Conservation (phyloP, 2,797 vertebrate genomes). For the Channallabes apus region DNA sequence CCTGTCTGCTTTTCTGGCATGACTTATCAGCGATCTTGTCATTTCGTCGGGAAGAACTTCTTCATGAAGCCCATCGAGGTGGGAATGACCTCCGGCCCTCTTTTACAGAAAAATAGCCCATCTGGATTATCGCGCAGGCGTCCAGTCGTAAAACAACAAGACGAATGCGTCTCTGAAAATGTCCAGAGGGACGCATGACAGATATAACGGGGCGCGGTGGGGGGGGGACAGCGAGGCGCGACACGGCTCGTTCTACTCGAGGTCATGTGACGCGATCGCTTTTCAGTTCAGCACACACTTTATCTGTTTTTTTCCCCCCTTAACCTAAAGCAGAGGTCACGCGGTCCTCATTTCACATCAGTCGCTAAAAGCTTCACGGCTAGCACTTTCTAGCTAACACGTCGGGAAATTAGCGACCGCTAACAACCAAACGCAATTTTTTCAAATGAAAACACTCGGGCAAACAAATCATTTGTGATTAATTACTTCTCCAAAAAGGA, state of each 20-base stretch:
- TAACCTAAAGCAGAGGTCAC: neutral
- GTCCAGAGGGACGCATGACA: slow-evolving; percentile 51
- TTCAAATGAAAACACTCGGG: neutral
- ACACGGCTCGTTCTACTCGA: slow-evolving; percentile 54
- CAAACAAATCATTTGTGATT: neutral
- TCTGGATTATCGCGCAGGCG: slow-evolving; percentile 68
- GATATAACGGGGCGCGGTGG: neutral
- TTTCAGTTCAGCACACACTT: neutral
- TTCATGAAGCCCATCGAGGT: slow-evolving; percentile 1
- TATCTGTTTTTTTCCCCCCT: neutral
- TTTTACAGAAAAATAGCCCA: slow-evolving; percentile 53
- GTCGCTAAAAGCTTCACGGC: neutral
- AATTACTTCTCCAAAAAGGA: neutral
- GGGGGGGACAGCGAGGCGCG: slow-evolving; percentile 9
- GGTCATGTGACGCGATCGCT: neutral
- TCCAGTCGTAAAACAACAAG: slow-evolving; percentile 64
- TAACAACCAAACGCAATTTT: neutral
- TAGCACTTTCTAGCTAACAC: neutral
- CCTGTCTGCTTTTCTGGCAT: slow-evolving; percentile 17
- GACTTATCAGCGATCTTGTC: slow-evolving; percentile 22
- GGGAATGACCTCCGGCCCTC: slow-evolving; percentile 45
- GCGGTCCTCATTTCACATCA: neutral
- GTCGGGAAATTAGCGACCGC: neutral
- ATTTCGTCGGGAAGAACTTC: slow-evolving; percentile 13
- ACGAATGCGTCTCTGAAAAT: slow-evolving; percentile 65